phyloP scores from a whole-genome alignment of 2,113 vertebrate species.

The Cyanocitta stelleri region DNA sequence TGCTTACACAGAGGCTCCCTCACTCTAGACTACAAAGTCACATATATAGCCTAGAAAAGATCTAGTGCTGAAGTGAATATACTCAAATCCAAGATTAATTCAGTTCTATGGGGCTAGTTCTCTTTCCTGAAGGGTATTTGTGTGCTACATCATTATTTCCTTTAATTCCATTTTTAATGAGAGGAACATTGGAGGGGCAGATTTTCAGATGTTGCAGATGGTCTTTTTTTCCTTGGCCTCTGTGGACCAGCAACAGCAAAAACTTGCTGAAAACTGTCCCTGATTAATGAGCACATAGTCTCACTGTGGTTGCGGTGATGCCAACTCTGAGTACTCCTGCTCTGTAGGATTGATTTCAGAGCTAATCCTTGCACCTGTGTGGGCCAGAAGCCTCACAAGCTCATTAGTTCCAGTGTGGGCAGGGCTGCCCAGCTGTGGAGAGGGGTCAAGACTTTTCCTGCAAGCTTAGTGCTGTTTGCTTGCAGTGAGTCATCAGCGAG shows the following conservation, averaged over 20 bases:
- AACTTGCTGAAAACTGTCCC: not conserved
- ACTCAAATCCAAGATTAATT: not conserved
- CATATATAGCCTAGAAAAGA: not conserved
- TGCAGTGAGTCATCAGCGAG: not conserved
- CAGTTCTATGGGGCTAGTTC: not conserved
- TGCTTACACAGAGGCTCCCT: not conserved
- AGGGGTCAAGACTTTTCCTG: not conserved
- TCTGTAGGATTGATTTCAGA: not conserved
- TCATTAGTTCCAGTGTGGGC: conserved; percentile 1
- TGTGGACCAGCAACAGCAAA: not conserved
- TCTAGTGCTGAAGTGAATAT: not conserved
- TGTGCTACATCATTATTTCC: not conserved
- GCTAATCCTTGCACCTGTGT: not conserved
- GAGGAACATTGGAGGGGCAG: not conserved
- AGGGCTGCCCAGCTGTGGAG: not conserved
- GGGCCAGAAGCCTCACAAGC: not conserved
- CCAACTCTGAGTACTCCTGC: not conserved
- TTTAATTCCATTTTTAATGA: not conserved
- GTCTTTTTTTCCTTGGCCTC: not conserved
- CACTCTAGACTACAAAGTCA: not conserved
- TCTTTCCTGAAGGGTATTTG: not conserved
- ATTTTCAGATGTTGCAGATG: not conserved
- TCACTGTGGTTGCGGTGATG: not conserved
- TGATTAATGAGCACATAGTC: not conserved
- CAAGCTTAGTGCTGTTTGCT: not conserved